A percentile compares a stretch with the other conserved stretches of the same genome.
These are phyloP conservation scores for Paralichthys olivaceus DNA, from an alignment of 2,113 vertebrate species.

Conservation along the genomic window DNA sequence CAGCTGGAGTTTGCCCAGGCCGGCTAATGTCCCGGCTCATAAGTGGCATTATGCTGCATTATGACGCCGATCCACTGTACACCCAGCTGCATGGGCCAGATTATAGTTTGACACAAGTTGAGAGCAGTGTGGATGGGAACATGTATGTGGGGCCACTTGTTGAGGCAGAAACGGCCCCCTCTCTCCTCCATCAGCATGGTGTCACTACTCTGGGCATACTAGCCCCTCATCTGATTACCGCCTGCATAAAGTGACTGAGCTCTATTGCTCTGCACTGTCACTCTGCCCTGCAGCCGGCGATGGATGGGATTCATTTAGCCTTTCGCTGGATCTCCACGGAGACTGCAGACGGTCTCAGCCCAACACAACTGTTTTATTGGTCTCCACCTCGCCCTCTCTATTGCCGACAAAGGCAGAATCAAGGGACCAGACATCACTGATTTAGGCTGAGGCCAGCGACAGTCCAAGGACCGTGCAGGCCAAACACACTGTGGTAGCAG, in stretches of 20 bases:
- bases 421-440: conserved; percentile 52
- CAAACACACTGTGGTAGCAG: conserved; percentile 17
- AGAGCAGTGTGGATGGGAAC: conserved; percentile 16
- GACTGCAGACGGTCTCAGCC: conserved; percentile 46
- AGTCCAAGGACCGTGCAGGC: conserved; percentile 11
- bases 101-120: conserved; percentile 26
- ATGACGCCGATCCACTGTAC: conserved; percentile 60
- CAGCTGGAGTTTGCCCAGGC: conserved; percentile 60
- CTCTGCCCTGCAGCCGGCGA: conserved; percentile 54
- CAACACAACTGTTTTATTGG: conserved; percentile 60
- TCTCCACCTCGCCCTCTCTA: conserved; percentile 59
- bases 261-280: conserved; percentile 63
- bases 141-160: conserved; percentile 36
- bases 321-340: conserved; percentile 44
- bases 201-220: background rate
- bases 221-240: conserved; percentile 36
- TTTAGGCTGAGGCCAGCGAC: conserved; percentile 26
- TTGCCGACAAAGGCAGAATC: conserved; percentile 61
- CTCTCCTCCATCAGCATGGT: background rate
- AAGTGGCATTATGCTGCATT: conserved; percentile 71
- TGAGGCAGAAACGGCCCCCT: conserved; percentile 24
- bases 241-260: conserved; percentile 55
- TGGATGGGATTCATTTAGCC: conserved; percentile 72
- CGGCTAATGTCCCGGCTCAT: conserved; percentile 67
- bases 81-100: conserved; percentile 49